Evolutionary conservation across 2,888 invertebrate species (phyloP), one percentile per base, ranked within the genome.

Genomic region (Netelia melanura): DNA sequence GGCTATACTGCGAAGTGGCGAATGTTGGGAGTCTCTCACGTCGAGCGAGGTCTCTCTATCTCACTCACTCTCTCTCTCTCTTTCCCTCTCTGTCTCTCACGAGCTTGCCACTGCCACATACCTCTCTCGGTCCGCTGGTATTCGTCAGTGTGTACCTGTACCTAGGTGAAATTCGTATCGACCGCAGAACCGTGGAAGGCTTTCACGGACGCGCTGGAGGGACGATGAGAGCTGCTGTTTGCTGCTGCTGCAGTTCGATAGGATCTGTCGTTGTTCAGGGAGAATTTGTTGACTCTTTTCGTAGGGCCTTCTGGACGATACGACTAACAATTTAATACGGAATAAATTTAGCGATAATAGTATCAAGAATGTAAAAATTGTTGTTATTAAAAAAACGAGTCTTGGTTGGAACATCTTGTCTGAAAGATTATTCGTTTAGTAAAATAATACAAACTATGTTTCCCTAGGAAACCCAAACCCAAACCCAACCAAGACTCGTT

Each of bases 141-240:
- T 86, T 86, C 87, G 87, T 79, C 81, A 74, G 84, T 87, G 83
- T 83, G 77, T 84, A 81, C 84, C 81, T 84, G 81, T 70, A 83
- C 77, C 86, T 90, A 88, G 88, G 89, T 89, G 89, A 91, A 90
- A 89, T 90, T 80, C 87, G 89, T 91, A 91, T 91, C 91, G 91
- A 90, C 89, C 90, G 90, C 88, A 88, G 84, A 52, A 30, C 30
- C 48, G 77, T 65, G 70, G 74, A 83, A 83, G 61, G 83, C 85
- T 84, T 86, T 82, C 76, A 86, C 86, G 85, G 81, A 83, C 44
- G 74, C 80, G 83, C 70, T 25, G 30, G 17, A 70, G 52, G 11
- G 62, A 70, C 58, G 68, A 25, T 61, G 44, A 65, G 64, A 64
- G 38, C 62, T 44, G 80, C 74, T 44, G 56, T 52, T 68, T 77